These are phyloP conservation scores for Bubalus kerabau DNA, from an alignment of 2,113 vertebrate genomes.

Conservation along the genomic window DNA sequence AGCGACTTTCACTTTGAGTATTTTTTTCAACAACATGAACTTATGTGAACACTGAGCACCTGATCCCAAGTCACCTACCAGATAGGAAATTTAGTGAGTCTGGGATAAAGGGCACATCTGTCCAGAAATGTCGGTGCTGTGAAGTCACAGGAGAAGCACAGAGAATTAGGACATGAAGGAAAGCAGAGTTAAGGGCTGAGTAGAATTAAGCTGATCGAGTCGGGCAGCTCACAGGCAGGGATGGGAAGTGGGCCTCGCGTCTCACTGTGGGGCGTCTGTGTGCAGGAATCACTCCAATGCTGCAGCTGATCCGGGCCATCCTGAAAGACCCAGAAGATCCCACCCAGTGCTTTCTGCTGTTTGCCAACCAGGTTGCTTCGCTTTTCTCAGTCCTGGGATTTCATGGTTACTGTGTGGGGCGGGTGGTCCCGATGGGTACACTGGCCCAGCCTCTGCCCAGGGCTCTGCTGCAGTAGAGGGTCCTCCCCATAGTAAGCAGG, in stretches of 20 bases:
- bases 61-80: background rate
- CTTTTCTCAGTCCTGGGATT: background rate
- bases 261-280: background rate
- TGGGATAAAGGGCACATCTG: background rate
- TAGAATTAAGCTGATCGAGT: background rate
- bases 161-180: background rate
- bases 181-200: background rate
- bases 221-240: background rate
- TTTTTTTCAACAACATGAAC: background rate
- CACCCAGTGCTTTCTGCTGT: conserved; percentile 81
- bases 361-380: conserved; percentile 83
- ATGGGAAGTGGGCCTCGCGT: background rate
- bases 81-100: background rate
- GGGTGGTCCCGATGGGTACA: accelerated
- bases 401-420: background rate
- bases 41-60: background rate
- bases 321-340: conserved; percentile 78
- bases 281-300: conserved; percentile 82
- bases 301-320: conserved; percentile 80
- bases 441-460: background rate
- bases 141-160: background rate
- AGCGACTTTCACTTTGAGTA: background rate
- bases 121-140: background rate
- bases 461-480: background rate
- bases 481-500: background rate